These are phyloP conservation scores for Congeria kusceri DNA, from an alignment of 2,888 invertebrate genomes.

Conservation along the genomic window DNA sequence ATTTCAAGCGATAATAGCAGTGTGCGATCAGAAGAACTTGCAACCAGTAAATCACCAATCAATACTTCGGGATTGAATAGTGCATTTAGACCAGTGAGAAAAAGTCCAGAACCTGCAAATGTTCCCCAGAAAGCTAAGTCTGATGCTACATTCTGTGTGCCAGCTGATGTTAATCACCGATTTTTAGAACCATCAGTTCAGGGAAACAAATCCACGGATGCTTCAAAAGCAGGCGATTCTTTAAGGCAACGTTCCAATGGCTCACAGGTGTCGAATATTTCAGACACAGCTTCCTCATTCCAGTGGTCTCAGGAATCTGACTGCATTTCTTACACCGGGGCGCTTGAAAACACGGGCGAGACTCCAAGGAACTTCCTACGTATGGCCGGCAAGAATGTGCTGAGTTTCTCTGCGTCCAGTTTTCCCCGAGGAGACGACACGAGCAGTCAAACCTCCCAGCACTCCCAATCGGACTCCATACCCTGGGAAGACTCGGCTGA, in stretches of 20 bases:
- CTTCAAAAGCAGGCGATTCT: constrained; percentile 3
- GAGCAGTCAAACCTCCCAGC: constrained; percentile 29
- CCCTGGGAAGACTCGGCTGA: constrained; percentile 59
- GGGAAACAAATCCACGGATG: background rate
- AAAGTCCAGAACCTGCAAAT: constrained; percentile 5
- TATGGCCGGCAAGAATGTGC: constrained; percentile 43
- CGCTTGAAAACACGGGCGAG: constrained; percentile 28
- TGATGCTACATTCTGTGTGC: constrained; percentile 14
- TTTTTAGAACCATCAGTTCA: background rate
- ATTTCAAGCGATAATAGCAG: background rate
- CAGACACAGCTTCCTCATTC: constrained; percentile 44
- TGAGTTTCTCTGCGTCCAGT: constrained; percentile 40
- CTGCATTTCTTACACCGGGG: constrained; percentile 5
- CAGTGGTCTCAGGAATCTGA: constrained; percentile 37
- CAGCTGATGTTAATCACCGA: background rate
- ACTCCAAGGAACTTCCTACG: constrained; percentile 47
- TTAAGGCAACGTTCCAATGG: constrained; percentile 30
- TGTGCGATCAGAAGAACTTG: constrained; percentile 23
- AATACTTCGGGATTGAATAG: constrained; percentile 62
- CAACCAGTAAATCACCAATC: constrained; percentile 52
- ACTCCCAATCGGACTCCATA: constrained; percentile 59
- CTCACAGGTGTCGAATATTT: constrained; percentile 27
- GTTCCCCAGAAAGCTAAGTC: background rate
- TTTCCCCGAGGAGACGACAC: constrained; percentile 23
- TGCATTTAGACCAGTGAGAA: constrained; percentile 62